These are phyloP conservation scores for Taeniopygia guttata DNA, from an alignment of 2,797 vertebrate genomes.

Conservation along the genomic window DNA sequence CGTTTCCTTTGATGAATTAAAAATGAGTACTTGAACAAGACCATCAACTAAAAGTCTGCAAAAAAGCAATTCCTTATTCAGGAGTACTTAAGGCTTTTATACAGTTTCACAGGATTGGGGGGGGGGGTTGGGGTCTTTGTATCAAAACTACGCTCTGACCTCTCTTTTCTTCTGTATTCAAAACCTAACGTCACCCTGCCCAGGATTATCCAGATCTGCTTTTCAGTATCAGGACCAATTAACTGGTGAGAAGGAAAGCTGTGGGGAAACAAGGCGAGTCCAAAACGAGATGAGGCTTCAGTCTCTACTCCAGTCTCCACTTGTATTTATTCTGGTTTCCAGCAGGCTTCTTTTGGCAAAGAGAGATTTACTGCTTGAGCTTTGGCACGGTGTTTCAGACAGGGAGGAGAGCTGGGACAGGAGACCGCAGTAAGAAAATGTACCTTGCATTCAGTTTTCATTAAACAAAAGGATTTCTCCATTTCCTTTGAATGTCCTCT, in stretches of 20 bases:
- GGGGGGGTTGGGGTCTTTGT: background rate
- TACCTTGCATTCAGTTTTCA: background rate
- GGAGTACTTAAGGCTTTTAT: background rate
- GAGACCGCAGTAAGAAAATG: background rate
- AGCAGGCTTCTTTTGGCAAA: slow-evolving; percentile 9
- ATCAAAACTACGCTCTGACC: background rate
- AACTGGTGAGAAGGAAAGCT: background rate
- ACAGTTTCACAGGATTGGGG: background rate
- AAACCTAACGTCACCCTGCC: background rate
- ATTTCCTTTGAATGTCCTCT: background rate
- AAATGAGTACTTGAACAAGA: background rate
- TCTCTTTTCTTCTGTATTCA: background rate
- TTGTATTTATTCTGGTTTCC: slow-evolving; percentile 17
- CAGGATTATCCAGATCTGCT: background rate
- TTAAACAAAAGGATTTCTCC: background rate
- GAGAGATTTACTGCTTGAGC: background rate
- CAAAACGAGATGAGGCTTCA: background rate
- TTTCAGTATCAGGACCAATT: background rate
- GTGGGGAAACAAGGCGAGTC: background rate
- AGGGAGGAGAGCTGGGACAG: background rate
- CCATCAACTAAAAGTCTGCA: background rate
- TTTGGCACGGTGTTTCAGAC: background rate
- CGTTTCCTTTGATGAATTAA: background rate
- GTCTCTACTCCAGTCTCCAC: background rate
- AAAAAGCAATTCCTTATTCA: background rate